These are phyloP conservation scores for Trogon surrucura DNA, from an alignment of 2,113 vertebrate species.

Conservation along the genomic window DNA sequence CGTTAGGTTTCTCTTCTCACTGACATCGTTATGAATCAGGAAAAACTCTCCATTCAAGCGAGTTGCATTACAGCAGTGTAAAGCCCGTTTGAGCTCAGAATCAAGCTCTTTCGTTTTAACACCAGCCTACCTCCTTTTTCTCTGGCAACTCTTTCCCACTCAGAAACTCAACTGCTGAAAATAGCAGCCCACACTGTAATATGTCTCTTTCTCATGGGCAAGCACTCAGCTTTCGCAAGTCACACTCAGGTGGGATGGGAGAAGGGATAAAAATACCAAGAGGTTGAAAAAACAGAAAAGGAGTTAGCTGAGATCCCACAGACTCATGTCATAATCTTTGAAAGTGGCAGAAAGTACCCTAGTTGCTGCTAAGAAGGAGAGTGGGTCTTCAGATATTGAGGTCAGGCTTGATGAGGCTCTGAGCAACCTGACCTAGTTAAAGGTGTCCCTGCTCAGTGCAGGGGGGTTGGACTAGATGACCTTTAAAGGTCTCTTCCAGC, in stretches of 20 bases:
- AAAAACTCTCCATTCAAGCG: neutral
- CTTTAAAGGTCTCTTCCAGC: no score
- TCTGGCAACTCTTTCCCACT: neutral
- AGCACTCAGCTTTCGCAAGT: neutral
- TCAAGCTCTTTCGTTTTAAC: neutral
- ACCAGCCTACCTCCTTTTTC: neutral
- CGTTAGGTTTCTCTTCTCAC: neutral
- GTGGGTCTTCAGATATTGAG: neutral
- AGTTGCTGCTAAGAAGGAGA: neutral
- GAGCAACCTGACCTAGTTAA: no score
- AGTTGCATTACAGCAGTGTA: neutral
- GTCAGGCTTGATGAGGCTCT: no score
- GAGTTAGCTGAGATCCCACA: neutral
- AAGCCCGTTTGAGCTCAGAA: neutral
- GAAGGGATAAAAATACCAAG: neutral
- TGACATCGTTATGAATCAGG: slow-evolving; percentile 14
- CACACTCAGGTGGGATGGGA: neutral
- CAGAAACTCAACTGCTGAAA: neutral
- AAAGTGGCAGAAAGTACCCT: neutral
- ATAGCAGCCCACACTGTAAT: neutral
- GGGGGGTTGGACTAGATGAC: no score
- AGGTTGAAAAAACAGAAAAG: neutral
- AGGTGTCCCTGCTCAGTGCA: no score
- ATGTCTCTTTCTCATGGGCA: neutral
- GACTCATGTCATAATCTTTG: neutral